phyloP scores from a whole-genome alignment of 2,113 vertebrate genomes.

The Cricetomys ansorgei region DNA sequence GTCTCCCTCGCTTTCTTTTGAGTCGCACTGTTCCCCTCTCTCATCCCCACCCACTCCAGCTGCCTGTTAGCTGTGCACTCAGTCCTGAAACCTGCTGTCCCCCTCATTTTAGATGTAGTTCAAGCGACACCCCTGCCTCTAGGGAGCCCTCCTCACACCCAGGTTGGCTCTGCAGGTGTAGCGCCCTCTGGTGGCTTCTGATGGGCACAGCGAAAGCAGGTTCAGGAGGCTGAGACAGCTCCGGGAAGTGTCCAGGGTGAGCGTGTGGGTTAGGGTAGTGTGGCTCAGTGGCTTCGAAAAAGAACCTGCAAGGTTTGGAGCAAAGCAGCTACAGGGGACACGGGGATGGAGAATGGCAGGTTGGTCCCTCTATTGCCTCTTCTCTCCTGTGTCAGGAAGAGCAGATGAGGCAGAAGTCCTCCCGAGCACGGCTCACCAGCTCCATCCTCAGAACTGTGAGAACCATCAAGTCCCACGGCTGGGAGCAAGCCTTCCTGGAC shows the following conservation, averaged over 20 bases:
- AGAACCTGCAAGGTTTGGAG: not conserved
- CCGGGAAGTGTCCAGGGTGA: not conserved
- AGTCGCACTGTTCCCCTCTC: not conserved
- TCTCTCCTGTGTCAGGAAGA: slow-evolving; percentile 86
- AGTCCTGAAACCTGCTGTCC: not conserved
- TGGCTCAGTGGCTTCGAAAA: not conserved
- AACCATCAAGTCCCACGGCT: slow-evolving; percentile 94
- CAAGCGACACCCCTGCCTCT: not conserved
- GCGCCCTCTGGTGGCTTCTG: not conserved
- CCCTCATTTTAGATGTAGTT: not conserved
- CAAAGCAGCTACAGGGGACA: rapidly evolving
- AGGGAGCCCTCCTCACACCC: not conserved
- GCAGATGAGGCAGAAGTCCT: slow-evolving; percentile 95
- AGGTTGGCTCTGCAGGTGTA: too few species aligned
- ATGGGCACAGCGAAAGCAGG: not conserved
- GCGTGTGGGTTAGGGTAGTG: too few species aligned
- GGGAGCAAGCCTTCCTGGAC: slow-evolving; percentile 94
- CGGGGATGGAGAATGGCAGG: too few species aligned
- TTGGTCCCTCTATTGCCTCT: not conserved
- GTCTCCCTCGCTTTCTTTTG: not conserved
- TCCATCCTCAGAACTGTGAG: slow-evolving; percentile 92
- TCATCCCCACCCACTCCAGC: rapidly evolving
- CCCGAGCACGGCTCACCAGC: slow-evolving; percentile 92
- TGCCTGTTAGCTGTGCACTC: rapidly evolving
- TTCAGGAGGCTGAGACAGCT: not conserved